Evolutionary conservation across 2,797 vertebrate species (phyloP), one percentile per base, ranked within the genome.

Genomic region (Petrocephalus schoutedeni): DNA sequence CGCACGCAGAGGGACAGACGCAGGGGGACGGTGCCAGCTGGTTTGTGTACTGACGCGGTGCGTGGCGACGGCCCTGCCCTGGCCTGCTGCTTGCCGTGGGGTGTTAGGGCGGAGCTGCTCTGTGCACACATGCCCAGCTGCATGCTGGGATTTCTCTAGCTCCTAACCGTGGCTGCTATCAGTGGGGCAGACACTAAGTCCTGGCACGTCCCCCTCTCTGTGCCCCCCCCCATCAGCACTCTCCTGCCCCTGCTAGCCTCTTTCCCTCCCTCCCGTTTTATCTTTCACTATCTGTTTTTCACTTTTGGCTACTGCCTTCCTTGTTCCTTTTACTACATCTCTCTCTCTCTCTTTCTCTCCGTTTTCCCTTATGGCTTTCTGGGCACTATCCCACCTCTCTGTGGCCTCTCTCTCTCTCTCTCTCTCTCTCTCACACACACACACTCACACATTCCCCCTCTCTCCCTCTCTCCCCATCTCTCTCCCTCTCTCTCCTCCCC

Each of bases 21-120:
- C 21, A 49, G 49, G 45, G 77, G 49, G 49, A 21, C 36, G 92
- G 23, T 67, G 61, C 23, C 93, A 92, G 49, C 88, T 90, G 90
- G 93, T 95, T 94, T 95, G 93, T 94, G 92, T 94, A 93, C 90
- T 90, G 92, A 92, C 91, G 91, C 92, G 93, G 90, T 92, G 92
- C 92, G 92, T 93, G 90, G 85, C 89, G 92, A 92, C 92, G 91
- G 91, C 93, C 93, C 83, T 5, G 1, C 32, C 12, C 61, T 4
- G 23, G 67, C 5, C 92, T 21, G 82, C 51, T 49, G 16, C 82
- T 93, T 92, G 88, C 91, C 91, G 58, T 91, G 85, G 93, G 93
- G 92, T 93, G 91, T 94, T 95, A 93, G 90, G 92, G 91, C 88
- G 90, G 74, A 91, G 87, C 90, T 89, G 88, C 6, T 85, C 58